Conservation (phyloP, 2,888 invertebrate genomes). For the Pyrgus malvae region DNA sequence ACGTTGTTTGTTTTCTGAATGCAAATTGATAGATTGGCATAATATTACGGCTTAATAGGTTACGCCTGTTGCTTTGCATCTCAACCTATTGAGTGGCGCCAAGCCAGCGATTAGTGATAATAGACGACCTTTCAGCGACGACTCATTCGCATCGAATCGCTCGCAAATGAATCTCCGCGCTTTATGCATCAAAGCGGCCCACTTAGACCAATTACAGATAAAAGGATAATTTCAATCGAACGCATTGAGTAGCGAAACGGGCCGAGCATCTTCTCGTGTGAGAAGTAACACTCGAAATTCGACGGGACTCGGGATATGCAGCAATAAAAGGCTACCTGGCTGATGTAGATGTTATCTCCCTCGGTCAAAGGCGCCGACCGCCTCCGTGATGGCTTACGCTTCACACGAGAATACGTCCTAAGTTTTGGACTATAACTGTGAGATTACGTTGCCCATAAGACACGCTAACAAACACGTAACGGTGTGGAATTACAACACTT, state of each 20-base stretch:
- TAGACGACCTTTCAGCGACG: constrained; percentile 20
- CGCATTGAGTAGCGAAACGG: constrained; percentile 2
- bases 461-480: constrained; percentile 61
- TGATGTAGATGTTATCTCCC: constrained; percentile 74
- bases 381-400: constrained; percentile 38
- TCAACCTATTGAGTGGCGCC: constrained; percentile 25
- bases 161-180: constrained; percentile 20
- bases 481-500: constrained; percentile 76
- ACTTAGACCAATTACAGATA: constrained; percentile 28
- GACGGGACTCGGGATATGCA: constrained; percentile 47
- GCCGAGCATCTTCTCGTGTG: constrained; percentile 41
- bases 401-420: constrained; percentile 41
- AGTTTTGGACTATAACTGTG: constrained; percentile 32
- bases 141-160: constrained; percentile 19
- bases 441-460: constrained; percentile 21
- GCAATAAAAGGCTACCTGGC: constrained; percentile 76
- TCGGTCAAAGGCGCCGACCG: constrained; percentile 75
- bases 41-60: constrained; percentile 16
- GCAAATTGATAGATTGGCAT: too few relatives aligned
- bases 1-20: too few relatives aligned
- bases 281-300: constrained; percentile 57
- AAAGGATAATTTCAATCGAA: constrained; percentile 7
- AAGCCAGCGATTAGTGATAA: constrained; percentile 21
- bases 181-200: constrained; percentile 19
- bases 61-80: constrained; percentile 18